These are phyloP conservation scores for Trogon surrucura DNA, from an alignment of 2,113 vertebrate genomes.

Conservation along the genomic window DNA sequence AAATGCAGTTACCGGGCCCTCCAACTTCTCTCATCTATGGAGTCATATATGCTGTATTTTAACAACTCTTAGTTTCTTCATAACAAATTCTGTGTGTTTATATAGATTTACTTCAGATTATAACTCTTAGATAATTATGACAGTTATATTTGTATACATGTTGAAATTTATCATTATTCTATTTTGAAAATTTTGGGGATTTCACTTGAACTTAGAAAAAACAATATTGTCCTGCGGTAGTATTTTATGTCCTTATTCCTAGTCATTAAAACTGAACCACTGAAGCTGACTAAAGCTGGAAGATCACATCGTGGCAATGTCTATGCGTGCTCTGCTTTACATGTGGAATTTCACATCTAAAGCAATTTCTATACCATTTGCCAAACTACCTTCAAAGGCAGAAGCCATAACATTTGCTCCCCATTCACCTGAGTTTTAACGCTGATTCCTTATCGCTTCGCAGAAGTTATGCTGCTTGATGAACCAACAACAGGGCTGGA, in stretches of 20 bases:
- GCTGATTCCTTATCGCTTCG: not conserved
- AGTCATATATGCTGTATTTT: not conserved
- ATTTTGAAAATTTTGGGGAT: not conserved
- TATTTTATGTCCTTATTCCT: not conserved
- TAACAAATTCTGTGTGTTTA: not conserved
- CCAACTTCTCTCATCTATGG: not conserved
- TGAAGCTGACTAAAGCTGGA: not conserved
- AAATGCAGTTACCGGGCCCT: not conserved
- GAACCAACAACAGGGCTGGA: conserved; percentile 95
- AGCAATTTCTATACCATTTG: not conserved
- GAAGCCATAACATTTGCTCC: not conserved
- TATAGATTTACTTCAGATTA: not conserved
- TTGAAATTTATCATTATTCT: not conserved
- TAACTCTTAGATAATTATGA: not conserved
- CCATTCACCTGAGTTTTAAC: not conserved
- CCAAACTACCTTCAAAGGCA: not conserved
- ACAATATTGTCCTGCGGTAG: not conserved
- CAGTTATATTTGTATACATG: not conserved
- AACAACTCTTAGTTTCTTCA: not conserved
- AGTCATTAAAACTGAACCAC: not conserved
- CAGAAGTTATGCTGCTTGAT: conserved; percentile 93
- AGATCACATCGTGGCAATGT: not conserved
- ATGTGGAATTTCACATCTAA: not conserved
- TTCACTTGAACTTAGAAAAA: not conserved
- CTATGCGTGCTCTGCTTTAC: not conserved